phyloP scores from a whole-genome alignment of 1,140 invertebrate genomes.

The Elymnias hypermnestra region DNA sequence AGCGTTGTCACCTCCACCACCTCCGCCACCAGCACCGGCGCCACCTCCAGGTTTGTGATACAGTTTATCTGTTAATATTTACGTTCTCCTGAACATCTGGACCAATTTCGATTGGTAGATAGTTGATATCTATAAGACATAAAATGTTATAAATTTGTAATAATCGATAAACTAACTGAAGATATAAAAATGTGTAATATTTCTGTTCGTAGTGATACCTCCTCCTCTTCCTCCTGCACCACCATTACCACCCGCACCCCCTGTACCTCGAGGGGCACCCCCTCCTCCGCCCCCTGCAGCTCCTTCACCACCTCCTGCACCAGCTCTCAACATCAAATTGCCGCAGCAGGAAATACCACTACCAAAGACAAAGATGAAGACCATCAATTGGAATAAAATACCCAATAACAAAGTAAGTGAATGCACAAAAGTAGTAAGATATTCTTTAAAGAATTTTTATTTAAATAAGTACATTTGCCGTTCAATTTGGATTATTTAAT shows the following conservation, averaged over 20 bases:
- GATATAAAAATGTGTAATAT: too few species aligned
- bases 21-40: conserved; percentile 54
- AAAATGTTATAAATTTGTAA: too few species aligned
- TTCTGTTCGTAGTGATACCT: not conserved
- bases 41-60: conserved; percentile 25
- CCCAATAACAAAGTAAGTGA: conserved; percentile 88
- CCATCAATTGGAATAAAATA: conserved; percentile 96
- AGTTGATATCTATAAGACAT: too few species aligned
- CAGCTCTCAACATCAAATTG: conserved; percentile 54
- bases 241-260: conserved; percentile 50
- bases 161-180: too few species aligned
- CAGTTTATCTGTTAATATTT: too few species aligned
- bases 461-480: too few species aligned
- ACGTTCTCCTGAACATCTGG: too few species aligned
- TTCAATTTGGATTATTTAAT: too few species aligned
- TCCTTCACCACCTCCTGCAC: conserved; percentile 48
- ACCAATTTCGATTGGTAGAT: too few species aligned
- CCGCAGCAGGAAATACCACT: conserved; percentile 92
- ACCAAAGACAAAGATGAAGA: conserved; percentile 95
- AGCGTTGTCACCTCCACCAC: conserved; percentile 67
- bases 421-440: too few species aligned
- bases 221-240: not conserved
- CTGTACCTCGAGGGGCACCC: conserved; percentile 30
- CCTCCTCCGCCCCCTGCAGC: conserved; percentile 40
- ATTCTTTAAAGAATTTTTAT: too few species aligned